Base-by-base conservation (phyloP, 2,888 invertebrate species). In the Neocrepidodera transversa region DNA sequence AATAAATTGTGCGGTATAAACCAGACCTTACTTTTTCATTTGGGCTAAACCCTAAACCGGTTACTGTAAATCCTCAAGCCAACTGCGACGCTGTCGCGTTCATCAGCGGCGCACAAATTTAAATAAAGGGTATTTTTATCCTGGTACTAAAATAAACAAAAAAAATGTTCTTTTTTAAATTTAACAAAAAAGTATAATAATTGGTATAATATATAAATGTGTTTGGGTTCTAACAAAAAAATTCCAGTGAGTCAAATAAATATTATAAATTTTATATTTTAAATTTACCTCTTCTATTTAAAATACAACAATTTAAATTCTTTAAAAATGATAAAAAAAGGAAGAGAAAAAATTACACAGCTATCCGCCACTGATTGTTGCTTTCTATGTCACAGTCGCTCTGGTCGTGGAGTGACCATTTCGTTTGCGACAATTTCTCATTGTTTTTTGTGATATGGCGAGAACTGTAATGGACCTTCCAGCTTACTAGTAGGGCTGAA, bases 351-450 rank as follows among this genome's bases (percentile, higher is more conserved):
- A 48, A 35, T 30, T 20, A 48, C 8, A 14, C 16, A 32, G 32
- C 30, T 17, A 32, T 32, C 50, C 50, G 40, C 38, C 28, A 14
- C 52, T 52, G 35, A 11, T 11, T 17, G 40, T 30, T 30, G 30
- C 42, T 42, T 18, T 42, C 42, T 42, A 20, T 52, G 26, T 11
- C 23, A 16, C 23, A 23, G 30, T 53, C 51, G 28, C 35, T 10
- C 13, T 26, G 36, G 51, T 50, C 28, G 35, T 20, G 23, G 48
- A 48, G 30, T 18, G 51, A 50, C 57, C 45, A 58, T 49, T 60
- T 43, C 49, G 58, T 62, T 58, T 53, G 52, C 56, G 58, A 63
- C 63, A 63, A 63, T 65, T 61, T 63, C 59, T 54, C 63, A 58
- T 62, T 58, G 61, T 58, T 59, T 58, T 60, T 55, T 59, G 52